phyloP scores from a whole-genome alignment of 2,113 vertebrate species.

The Tragelaphus strepsiceros region DNA sequence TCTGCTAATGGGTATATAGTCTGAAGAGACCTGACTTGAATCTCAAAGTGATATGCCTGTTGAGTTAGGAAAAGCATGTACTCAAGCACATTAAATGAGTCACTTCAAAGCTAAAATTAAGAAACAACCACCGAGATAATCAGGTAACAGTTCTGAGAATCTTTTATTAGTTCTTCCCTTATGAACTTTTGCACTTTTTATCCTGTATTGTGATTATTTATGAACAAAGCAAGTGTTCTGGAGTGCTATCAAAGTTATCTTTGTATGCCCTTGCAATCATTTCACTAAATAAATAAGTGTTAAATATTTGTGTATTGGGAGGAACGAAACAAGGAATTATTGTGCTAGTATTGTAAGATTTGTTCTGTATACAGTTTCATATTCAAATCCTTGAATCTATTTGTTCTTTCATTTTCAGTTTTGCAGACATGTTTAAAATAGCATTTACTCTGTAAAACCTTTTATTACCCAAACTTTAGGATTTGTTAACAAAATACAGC shows the following conservation, averaged over 20 bases:
- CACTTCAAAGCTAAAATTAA: slow-evolving; percentile 16
- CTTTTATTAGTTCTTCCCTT: background rate
- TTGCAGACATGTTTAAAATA: background rate
- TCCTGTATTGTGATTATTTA: background rate
- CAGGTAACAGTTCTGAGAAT: background rate
- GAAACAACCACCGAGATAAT: background rate
- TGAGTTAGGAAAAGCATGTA: background rate
- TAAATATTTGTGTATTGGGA: background rate
- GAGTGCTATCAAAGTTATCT: background rate
- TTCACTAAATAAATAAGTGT: background rate
- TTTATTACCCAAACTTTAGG: background rate
- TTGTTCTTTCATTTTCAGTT: background rate
- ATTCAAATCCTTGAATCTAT: background rate
- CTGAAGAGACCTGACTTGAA: background rate
- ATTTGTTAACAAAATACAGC: background rate
- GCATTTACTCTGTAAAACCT: background rate
- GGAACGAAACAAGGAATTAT: background rate
- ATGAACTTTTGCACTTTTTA: background rate
- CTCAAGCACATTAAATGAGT: background rate
- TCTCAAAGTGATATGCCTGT: background rate
- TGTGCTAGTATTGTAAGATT: background rate
- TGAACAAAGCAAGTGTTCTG: background rate
- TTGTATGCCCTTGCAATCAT: background rate
- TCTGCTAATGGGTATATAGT: background rate
- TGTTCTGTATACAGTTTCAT: background rate